Evolutionary conservation across 2,888 invertebrate species (phyloP).

Genomic region (Apoda limacodes): DNA sequence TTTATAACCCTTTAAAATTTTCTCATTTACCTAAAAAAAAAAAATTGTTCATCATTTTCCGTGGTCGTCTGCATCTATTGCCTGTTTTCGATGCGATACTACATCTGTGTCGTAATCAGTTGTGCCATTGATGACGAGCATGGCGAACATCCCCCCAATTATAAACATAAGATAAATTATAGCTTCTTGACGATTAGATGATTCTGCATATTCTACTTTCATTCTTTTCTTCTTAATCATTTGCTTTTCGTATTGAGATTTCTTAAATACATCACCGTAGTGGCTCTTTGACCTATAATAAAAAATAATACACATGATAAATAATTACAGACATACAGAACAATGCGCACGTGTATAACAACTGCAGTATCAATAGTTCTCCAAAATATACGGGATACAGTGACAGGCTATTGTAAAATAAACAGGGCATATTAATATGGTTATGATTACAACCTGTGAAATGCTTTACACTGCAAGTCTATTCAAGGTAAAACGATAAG

Average conservation of each 20-base stretch:
- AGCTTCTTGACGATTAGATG: constrained; percentile 32
- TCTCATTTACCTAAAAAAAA: no score
- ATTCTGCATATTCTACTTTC: constrained; percentile 20
- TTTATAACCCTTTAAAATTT: no score
- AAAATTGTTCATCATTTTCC: no score
- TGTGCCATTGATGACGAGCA: constrained; percentile 32
- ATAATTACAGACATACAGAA: background rate
- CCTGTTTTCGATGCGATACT: no score
- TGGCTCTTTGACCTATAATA: constrained; percentile 60
- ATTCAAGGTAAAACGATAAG: no score
- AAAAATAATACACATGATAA: constrained; percentile 3
- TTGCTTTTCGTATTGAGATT: constrained; percentile 34
- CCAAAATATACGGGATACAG: constrained; percentile 5
- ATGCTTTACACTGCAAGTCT: no score
- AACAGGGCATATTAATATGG: no score
- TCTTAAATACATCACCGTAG: constrained; percentile 52
- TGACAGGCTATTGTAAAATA: no score
- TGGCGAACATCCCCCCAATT: constrained; percentile 28
- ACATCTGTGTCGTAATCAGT: constrained; percentile 36
- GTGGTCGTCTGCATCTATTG: no score
- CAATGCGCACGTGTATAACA: background rate
- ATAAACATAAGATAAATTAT: constrained; percentile 30
- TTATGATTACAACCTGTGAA: no score
- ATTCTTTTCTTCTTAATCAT: constrained; percentile 23
- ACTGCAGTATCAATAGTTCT: background rate